Evolutionary conservation across 2,113 vertebrate genomes (phyloP).

Genomic region (Hyla sarda): DNA sequence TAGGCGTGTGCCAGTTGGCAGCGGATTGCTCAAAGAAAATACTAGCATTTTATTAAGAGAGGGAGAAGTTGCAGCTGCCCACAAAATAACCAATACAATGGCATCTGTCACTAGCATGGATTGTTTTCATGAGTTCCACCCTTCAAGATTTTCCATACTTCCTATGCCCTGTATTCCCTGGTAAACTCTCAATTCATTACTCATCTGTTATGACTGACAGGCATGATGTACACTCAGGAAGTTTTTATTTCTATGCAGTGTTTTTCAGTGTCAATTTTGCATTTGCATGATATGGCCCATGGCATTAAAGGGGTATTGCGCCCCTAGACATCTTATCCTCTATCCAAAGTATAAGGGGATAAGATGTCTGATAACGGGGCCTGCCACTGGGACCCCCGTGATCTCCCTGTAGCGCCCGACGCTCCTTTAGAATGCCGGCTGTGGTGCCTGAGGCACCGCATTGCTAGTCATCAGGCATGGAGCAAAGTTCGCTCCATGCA

Average conservation of each 20-base stretch:
- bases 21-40: conserved; percentile 44
- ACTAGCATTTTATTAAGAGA: conserved; percentile 51
- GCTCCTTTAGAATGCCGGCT: too few relatives aligned
- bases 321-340: too few relatives aligned
- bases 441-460: too few relatives aligned
- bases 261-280: conserved; percentile 2
- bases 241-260: conserved; percentile 12
- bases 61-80: conserved; percentile 39
- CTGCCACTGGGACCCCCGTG: too few relatives aligned
- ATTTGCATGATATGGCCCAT: neutral
- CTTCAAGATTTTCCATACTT: conserved; percentile 12
- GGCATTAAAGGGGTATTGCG: too few relatives aligned
- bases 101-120: conserved; percentile 37
- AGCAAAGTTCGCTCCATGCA: too few relatives aligned
- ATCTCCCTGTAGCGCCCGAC: too few relatives aligned
- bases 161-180: neutral
- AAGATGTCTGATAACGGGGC: too few relatives aligned
- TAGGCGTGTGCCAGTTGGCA: conserved; percentile 56
- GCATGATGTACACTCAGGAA: neutral
- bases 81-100: conserved; percentile 40
- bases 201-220: conserved; percentile 41
- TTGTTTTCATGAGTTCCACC: conserved; percentile 48
- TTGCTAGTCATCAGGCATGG: too few relatives aligned
- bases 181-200: conserved; percentile 13
- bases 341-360: too few relatives aligned